phyloP scores from a whole-genome alignment of 2,888 invertebrate genomes.

The Parochlus steinenii region DNA sequence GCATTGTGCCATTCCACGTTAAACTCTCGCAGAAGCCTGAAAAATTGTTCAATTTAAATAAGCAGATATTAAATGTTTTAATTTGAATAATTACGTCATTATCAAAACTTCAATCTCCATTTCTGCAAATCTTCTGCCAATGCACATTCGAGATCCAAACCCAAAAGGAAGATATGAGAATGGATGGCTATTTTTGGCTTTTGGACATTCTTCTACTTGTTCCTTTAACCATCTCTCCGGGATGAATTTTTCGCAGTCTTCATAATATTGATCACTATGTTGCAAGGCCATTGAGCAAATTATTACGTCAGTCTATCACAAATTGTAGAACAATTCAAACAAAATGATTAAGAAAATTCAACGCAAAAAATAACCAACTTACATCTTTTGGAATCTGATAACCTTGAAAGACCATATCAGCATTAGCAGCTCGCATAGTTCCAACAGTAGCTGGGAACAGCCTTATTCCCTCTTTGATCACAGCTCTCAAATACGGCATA shows the following conservation, averaged over 20 bases:
- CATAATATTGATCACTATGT: conserved; percentile 49
- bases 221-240: conserved; percentile 59
- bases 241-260: conserved; percentile 40
- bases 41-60: too few species aligned
- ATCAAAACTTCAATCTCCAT: conserved; percentile 43
- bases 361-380: conserved; percentile 20
- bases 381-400: conserved; percentile 45
- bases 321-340: too few species aligned
- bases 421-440: conserved; percentile 34
- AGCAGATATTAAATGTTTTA: too few species aligned
- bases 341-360: conserved; percentile 13
- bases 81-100: conserved; percentile 27
- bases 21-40: conserved; percentile 31
- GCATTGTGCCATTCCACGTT: conserved; percentile 25
- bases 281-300: too few species aligned
- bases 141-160: conserved; percentile 34
- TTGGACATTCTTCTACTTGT: conserved; percentile 8
- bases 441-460: conserved; percentile 43
- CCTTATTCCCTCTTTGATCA: conserved; percentile 53
- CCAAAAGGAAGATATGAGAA: conserved; percentile 1
- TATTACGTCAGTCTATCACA: too few species aligned
- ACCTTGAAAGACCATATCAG: conserved; percentile 41
- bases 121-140: conserved; percentile 55
- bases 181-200: conserved; percentile 1
- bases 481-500: conserved; percentile 47